Percentiles rank a stretch among this genome's conserved stretches.
phyloP scores from a whole-genome alignment of 2,797 vertebrate genomes.

The Coluber constrictor region DNA sequence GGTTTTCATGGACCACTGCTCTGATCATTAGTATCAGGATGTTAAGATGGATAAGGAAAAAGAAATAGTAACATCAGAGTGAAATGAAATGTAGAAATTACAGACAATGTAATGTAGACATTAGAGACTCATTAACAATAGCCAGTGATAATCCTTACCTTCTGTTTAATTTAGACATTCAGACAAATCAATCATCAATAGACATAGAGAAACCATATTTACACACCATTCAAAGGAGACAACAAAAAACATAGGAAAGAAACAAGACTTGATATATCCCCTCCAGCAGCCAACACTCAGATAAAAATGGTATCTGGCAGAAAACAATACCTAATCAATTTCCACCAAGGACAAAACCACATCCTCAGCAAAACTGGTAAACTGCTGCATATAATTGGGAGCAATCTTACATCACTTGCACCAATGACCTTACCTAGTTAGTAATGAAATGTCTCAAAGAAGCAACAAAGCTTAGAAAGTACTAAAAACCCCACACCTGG shows the following conservation, averaged over 20 bases:
- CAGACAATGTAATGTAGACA: background rate
- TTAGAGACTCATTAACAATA: background rate
- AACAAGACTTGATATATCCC: background rate
- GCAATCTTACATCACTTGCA: background rate
- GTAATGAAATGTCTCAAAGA: background rate
- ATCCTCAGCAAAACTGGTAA: background rate
- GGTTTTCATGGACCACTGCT: background rate
- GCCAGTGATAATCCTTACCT: background rate
- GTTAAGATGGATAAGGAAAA: background rate
- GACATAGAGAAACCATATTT: background rate
- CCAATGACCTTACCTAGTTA: background rate
- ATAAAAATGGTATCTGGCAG: background rate
- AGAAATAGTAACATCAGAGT: background rate
- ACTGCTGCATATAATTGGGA: background rate
- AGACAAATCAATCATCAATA: background rate
- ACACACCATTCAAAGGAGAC: background rate
- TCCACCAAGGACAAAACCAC: background rate
- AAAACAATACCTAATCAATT: background rate
- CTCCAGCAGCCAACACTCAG: background rate
- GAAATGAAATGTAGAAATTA: background rate
- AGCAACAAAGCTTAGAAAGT: background rate
- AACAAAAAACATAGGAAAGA: background rate
- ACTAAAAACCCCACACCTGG: background rate
- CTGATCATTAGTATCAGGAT: background rate
- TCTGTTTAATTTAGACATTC: background rate